phyloP scores from a whole-genome alignment of 2,888 invertebrate species.

The Ischnura elegans region DNA sequence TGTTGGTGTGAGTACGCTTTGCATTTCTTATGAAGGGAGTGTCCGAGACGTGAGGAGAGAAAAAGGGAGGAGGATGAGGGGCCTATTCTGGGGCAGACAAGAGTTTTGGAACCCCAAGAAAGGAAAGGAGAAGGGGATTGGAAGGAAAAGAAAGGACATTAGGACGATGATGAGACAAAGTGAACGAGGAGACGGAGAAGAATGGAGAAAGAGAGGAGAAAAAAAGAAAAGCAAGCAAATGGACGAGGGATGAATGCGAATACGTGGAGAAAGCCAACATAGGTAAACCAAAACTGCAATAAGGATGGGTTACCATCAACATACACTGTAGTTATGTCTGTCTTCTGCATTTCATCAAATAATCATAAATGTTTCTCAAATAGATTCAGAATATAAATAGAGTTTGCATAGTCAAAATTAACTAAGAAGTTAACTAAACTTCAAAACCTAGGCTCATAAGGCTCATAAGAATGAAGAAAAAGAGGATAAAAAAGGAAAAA shows the following conservation, averaged over 20 bases:
- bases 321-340: too few species aligned
- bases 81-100: not conserved
- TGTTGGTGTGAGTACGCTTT: constrained; percentile 17
- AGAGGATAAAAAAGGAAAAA: too few species aligned
- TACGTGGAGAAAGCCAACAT: not conserved
- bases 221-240: not conserved
- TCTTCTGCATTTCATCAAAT: too few species aligned
- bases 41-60: not conserved
- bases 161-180: not conserved
- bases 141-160: not conserved
- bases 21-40: constrained; percentile 60
- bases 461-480: too few species aligned
- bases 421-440: too few species aligned
- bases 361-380: too few species aligned
- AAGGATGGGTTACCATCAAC: too few species aligned
- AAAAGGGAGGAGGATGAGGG: not conserved
- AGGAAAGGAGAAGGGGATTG: not conserved
- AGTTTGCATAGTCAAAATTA: too few species aligned
- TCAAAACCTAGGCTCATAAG: too few species aligned
- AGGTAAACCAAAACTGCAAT: not conserved
- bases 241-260: not conserved
- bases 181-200: not conserved
- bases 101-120: too few species aligned
- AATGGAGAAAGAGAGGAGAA: not conserved
- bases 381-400: too few species aligned